phyloP scores from a whole-genome alignment of 2,113 vertebrate species.

The Hemicordylus capensis region DNA sequence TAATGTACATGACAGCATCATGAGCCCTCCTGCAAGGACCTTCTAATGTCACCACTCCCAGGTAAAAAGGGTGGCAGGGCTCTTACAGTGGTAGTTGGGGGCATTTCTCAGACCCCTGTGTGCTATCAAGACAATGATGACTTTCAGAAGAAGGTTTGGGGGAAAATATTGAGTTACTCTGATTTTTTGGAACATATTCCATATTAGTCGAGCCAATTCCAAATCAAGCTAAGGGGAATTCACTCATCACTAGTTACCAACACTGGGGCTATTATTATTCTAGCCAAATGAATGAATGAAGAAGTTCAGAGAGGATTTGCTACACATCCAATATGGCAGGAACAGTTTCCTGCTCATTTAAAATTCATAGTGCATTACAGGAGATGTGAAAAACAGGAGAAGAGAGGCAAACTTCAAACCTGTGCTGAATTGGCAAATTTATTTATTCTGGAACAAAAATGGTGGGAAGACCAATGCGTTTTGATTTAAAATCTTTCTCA shows the following conservation, averaged over 20 bases:
- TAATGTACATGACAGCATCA: neutral
- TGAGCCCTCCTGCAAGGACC: neutral
- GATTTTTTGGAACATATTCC: neutral
- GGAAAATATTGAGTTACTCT: neutral
- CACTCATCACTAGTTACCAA: neutral
- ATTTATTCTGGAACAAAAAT: neutral
- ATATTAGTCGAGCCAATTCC: neutral
- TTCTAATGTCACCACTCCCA: neutral
- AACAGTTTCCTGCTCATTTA: neutral
- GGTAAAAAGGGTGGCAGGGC: neutral
- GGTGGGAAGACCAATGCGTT: neutral
- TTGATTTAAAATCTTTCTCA: neutral
- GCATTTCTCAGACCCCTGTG: neutral
- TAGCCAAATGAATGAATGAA: neutral
- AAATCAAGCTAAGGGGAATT: neutral
- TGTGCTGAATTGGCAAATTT: neutral
- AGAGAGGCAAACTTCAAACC: neutral
- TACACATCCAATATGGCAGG: neutral
- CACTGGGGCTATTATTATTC: neutral
- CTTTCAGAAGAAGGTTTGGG: neutral
- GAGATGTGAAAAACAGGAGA: neutral
- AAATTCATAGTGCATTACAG: neutral
- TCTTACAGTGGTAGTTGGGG: neutral
- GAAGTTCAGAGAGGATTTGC: neutral
- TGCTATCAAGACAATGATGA: neutral